Conservation (phyloP, 2,113 vertebrate species). For the Pluvialis apricaria region DNA sequence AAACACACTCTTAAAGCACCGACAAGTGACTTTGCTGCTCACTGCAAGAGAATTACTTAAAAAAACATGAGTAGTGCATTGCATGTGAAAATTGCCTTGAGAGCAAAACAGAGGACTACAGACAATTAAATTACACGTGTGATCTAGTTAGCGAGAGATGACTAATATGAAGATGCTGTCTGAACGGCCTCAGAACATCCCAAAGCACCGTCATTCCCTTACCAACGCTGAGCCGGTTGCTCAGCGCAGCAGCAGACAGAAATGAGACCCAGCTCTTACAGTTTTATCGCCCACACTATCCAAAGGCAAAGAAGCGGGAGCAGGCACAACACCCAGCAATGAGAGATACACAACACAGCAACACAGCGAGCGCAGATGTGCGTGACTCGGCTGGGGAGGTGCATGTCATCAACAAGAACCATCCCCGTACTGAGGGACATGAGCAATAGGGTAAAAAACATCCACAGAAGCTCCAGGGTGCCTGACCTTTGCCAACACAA, state of each 20-base stretch:
- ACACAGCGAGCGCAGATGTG: accelerated
- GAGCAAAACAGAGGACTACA: not conserved
- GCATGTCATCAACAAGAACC: not conserved
- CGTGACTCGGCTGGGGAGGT: not conserved
- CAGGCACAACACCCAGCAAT: not conserved
- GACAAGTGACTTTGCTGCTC: not conserved
- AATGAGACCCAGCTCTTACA: not conserved
- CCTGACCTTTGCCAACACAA: not conserved
- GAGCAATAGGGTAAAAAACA: not conserved
- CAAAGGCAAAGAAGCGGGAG: not conserved
- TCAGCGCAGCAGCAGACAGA: not conserved
- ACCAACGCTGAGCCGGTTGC: not conserved
- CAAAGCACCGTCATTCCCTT: not conserved
- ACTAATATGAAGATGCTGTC: not conserved
- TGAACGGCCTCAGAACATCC: not conserved
- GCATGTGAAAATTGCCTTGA: not conserved
- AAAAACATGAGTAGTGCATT: not conserved
- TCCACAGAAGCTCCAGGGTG: not conserved
- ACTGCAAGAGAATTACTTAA: not conserved
- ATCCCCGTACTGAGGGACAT: accelerated
- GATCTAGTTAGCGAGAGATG: not conserved
- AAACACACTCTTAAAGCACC: not conserved
- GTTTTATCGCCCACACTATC: not conserved
- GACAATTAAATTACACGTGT: not conserved
- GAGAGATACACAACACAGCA: not conserved